These are phyloP conservation scores for Caerostris extrusa DNA, from an alignment of 1,140 invertebrate genomes.

Conservation along the genomic window DNA sequence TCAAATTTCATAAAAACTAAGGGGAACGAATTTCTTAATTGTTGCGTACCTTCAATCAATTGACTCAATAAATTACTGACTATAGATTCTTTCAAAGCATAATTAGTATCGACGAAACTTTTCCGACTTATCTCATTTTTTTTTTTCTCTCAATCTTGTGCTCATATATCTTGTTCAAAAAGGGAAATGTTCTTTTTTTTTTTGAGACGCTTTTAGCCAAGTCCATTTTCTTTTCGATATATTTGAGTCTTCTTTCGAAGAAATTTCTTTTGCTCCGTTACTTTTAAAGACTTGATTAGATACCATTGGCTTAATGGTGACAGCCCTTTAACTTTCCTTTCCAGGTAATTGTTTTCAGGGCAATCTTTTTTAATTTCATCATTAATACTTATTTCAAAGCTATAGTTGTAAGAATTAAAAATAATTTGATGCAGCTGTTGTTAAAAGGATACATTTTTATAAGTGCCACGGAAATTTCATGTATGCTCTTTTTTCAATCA, in stretches of 20 bases:
- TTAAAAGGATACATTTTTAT: background rate
- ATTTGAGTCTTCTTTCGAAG: background rate
- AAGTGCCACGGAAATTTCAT: background rate
- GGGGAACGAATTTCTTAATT: background rate
- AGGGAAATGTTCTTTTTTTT: background rate
- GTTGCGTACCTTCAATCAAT: background rate
- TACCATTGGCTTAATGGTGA: background rate
- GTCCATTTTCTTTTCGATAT: background rate
- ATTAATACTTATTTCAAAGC: background rate
- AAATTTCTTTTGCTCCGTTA: background rate
- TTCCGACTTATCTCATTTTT: background rate
- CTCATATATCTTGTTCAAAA: background rate
- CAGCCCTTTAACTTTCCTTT: background rate
- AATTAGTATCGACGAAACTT: conserved; percentile 44
- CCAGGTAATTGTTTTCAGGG: background rate
- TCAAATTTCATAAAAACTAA: background rate
- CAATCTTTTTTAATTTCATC: background rate
- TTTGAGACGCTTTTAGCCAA: background rate
- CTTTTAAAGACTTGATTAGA: background rate
- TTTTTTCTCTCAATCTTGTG: background rate
- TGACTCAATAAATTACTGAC: background rate
- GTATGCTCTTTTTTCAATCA: too few species aligned
- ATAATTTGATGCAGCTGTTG: background rate
- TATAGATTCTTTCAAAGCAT: conserved; percentile 1
- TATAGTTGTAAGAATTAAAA: background rate